Evolutionary conservation across 2,797 vertebrate species (phyloP), one percentile per base, ranked within the genome.

Genomic region (Lepus oiostolus): DNA sequence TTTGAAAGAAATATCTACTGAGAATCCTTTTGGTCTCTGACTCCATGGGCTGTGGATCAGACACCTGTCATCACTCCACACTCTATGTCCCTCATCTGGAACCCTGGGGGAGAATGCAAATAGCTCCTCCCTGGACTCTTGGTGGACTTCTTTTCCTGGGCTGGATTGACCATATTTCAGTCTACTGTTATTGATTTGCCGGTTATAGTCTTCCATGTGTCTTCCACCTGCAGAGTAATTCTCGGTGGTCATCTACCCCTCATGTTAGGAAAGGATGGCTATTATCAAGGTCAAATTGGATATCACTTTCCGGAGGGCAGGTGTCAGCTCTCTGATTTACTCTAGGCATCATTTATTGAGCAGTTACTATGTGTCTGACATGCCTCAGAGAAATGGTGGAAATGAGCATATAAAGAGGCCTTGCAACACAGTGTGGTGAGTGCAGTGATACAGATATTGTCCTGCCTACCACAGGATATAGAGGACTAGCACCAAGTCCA

Each of bases 1-100:
- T 88, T 80, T 81, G 62, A 89, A 95, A 91, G 63, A 87, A 38
- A 35, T 35, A 38, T 47, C 50, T 50, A 30, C 80, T 68, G 88
- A 81, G 77, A 22, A 65, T 1, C 28, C 0, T 16, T 91, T 91
- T 71, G 22, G 24, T 11, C 32, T 26, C 16, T 85, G n/a, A 88
- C 58, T 83, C 28, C 28, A 19, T 54, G 26, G 4, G 50, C 12
- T 47, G 4, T 60, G 14, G 21, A 26, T 91, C 72, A 52, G 26
- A 17, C 60, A 92, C 17, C 24, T 32, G 16, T n/a, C 17, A 76
- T 11, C 10, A 11, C 26, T 88, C 32, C 2, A 22, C 22, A 87
- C 88, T 63, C 35, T 52, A 13, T 47, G 21, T 30, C 16, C 14
- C 12, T 60, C 72, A 38, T 35, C 13, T 30, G 62, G 74, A 91